Evolutionary conservation across 2,797 vertebrate species (phyloP).

Genomic region (Salmo trutta): DNA sequence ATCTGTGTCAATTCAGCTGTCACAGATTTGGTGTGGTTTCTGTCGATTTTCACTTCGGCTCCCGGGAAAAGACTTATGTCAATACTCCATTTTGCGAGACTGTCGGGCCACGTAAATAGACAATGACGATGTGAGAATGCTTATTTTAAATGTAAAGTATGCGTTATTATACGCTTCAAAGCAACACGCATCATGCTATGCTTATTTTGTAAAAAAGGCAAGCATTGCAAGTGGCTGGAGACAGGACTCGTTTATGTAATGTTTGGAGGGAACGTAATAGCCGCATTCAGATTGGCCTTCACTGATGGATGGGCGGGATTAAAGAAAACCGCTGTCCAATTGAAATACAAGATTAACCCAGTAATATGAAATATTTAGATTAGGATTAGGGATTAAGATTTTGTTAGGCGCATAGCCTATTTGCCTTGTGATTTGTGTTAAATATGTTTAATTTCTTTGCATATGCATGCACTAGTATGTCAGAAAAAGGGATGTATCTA

Average conservation of each 20-base stretch:
- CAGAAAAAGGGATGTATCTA: neutral
- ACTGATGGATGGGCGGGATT: slow-evolving; percentile 78
- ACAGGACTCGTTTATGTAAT: slow-evolving; percentile 72
- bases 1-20: slow-evolving; percentile 25
- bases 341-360: slow-evolving; percentile 39
- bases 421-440: neutral
- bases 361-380: neutral
- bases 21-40: slow-evolving; percentile 24
- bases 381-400: slow-evolving; percentile 11
- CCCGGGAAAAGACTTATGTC: slow-evolving; percentile 31
- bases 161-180: neutral
- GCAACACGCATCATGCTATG: neutral
- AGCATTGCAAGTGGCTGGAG: slow-evolving; percentile 68
- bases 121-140: neutral
- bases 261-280: slow-evolving; percentile 73
- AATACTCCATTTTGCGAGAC: slow-evolving; percentile 53
- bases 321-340: slow-evolving; percentile 63
- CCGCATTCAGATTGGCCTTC: slow-evolving; percentile 78
- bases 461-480: neutral
- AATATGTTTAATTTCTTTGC: neutral
- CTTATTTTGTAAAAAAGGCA: slow-evolving; percentile 58
- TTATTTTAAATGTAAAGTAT: neutral
- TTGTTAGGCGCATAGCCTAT: neutral
- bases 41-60: slow-evolving; percentile 30
- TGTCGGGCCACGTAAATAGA: slow-evolving; percentile 6